These are phyloP conservation scores for Cataglyphis cursor DNA, from an alignment of 2,888 invertebrate species.

Conservation along the genomic window DNA sequence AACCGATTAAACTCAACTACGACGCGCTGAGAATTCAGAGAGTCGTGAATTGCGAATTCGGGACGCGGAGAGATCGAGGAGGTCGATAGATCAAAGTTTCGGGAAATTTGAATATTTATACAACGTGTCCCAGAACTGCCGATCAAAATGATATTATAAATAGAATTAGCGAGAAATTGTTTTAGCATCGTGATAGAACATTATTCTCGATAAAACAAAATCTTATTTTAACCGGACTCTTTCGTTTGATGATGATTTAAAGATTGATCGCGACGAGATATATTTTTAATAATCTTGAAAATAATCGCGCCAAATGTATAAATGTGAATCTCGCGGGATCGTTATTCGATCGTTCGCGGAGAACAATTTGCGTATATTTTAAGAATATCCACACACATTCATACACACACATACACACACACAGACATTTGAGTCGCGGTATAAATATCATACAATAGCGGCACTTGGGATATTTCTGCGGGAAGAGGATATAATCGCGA, in stretches of 20 bases:
- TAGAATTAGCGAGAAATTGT: background rate
- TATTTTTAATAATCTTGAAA: background rate
- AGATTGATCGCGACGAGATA: background rate
- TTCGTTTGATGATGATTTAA: background rate
- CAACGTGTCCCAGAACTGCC: no score
- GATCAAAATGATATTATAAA: background rate
- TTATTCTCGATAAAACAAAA: background rate
- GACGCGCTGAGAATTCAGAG: background rate
- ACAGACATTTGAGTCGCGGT: background rate
- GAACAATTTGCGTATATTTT: background rate
- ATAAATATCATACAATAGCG: slow-evolving; percentile 4
- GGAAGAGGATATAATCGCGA: background rate
- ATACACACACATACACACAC: background rate
- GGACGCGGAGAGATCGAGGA: background rate
- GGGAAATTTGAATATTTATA: background rate
- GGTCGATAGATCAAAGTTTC: background rate
- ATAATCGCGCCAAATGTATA: background rate
- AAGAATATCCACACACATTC: background rate
- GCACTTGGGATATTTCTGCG: background rate
- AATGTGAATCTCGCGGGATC: background rate
- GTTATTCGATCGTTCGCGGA: background rate
- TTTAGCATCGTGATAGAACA: background rate
- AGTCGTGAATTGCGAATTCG: background rate
- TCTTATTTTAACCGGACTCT: background rate
- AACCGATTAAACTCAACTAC: slow-evolving; percentile 9